Percentiles rank a stretch among this genome's conserved stretches.
These are phyloP conservation scores for Uropsilus gracilis DNA, from an alignment of 2,113 vertebrate genomes.

Conservation along the genomic window DNA sequence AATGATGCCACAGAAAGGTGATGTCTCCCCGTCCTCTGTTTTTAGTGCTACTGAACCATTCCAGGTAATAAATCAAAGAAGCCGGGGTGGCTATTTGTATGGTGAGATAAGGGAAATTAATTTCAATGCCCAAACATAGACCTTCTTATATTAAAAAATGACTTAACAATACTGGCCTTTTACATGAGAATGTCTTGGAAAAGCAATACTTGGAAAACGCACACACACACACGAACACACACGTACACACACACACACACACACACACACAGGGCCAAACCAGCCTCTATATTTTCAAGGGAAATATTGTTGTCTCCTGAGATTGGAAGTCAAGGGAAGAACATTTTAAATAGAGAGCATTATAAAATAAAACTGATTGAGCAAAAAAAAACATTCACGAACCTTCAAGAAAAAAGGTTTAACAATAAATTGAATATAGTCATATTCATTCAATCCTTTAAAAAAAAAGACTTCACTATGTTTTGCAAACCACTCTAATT, in stretches of 20 bases:
- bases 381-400: not conserved
- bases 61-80: constrained; percentile 82
- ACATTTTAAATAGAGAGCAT: not conserved
- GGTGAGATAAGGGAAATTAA: constrained; percentile 83
- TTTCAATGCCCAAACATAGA: constrained; percentile 83
- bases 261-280: not conserved
- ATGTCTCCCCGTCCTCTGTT: constrained; percentile 69
- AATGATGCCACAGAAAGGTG: constrained; percentile 70
- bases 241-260: too few species aligned
- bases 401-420: not conserved
- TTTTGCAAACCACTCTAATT: not conserved
- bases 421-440: not conserved
- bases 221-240: too few species aligned
- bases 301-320: not conserved
- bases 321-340: not conserved
- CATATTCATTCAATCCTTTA: not conserved
- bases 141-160: constrained; percentile 78
- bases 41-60: constrained; percentile 72
- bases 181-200: constrained; percentile 14
- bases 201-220: not conserved
- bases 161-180: constrained; percentile 66
- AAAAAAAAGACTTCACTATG: not conserved
- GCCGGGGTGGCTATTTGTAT: constrained; percentile 64
- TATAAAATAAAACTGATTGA: not conserved
- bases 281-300: not conserved